Base-by-base conservation (phyloP, 2,113 vertebrate genomes). In the Oreotragus oreotragus region DNA sequence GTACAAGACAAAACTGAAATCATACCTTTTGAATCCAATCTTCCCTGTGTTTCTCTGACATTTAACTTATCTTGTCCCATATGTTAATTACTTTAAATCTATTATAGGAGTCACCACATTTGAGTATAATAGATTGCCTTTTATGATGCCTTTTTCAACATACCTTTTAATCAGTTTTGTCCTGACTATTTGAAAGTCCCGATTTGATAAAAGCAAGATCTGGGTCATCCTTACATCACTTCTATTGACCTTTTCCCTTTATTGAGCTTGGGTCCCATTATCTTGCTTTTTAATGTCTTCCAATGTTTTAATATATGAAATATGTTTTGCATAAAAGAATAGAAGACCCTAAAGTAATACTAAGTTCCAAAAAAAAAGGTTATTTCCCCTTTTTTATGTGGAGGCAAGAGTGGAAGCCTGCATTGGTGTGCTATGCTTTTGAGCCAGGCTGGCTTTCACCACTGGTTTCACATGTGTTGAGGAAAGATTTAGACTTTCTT, bases 171-270 rank as follows among this genome's bases (percentile, higher is more conserved):
- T 70, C 3, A 90, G 9, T 66, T 36, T 87, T 70, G 12, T 47
- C 3, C 15, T 60, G 51, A 30, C 43, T 83, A 83, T 89, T 91
- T 95, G 83, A 92, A 94, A 79, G 33, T 43, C 14, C 76, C 3
- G 58, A 1, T 39, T 13, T 83, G 19, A n/a, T 84, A 87, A 70
- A 12, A 77, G 11, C 12, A 83, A 84, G 11, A 51, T 84, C n/a
- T 66, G 43, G 7, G 7, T 19, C 28, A 92, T 81, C 43, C 81
- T 19, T 90, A 3, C 12, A 2, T 77, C 58, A 4, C 6, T 88
- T 88, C 53, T 95, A 58, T 58, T 95, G 81, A 45, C 25, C 21
- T 93, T 92, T 92, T 94, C 85, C 30, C 57, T 96, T 91, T 86
- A n/a, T 83, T 66, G 43, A 36, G 9, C 15, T 51, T 30, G 12